Conservation (phyloP, 1,140 invertebrate genomes). For the Penaeus indicus region DNA sequence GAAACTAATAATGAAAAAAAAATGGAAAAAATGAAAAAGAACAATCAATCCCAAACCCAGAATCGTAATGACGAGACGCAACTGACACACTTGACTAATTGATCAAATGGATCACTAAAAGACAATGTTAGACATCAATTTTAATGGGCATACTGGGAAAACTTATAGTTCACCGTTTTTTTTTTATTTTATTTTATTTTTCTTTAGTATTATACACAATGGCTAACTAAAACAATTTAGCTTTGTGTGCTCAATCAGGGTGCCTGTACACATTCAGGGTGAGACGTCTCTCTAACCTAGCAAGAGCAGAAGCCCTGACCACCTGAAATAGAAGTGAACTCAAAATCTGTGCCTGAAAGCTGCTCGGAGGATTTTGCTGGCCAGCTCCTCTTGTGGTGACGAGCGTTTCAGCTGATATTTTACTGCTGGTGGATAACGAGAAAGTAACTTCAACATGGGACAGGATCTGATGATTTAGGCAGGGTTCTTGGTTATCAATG, state of each 20-base stretch:
- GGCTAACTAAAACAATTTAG: slow-evolving; percentile 39
- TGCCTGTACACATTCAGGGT: slow-evolving; percentile 56
- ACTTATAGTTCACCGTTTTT: slow-evolving; percentile 46
- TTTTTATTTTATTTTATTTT: not conserved
- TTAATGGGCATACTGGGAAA: slow-evolving; percentile 52
- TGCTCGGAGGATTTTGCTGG: slow-evolving; percentile 56
- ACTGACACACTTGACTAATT: too few relatives aligned
- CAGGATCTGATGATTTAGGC: not conserved
- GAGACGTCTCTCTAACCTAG: slow-evolving; percentile 60
- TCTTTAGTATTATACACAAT: slow-evolving; percentile 23
- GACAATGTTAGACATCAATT: slow-evolving; percentile 56
- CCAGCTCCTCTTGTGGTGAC: slow-evolving; percentile 54
- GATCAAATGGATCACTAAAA: slow-evolving; percentile 47
- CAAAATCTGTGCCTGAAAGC: slow-evolving; percentile 61
- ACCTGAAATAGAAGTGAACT: slow-evolving; percentile 56
- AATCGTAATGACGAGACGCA: not conserved
- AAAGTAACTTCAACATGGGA: slow-evolving; percentile 23
- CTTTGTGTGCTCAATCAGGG: slow-evolving; percentile 31
- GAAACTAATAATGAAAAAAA: too few relatives aligned
- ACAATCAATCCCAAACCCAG: not conserved
- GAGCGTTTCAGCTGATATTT: slow-evolving; percentile 43
- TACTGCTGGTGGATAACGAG: slow-evolving; percentile 28
- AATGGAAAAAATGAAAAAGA: slow-evolving; percentile 17
- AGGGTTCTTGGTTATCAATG: too few relatives aligned
- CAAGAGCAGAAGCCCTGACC: slow-evolving; percentile 60